Base-by-base conservation (phyloP, 2,113 vertebrate species). In the Thalassoma bifasciatum region DNA sequence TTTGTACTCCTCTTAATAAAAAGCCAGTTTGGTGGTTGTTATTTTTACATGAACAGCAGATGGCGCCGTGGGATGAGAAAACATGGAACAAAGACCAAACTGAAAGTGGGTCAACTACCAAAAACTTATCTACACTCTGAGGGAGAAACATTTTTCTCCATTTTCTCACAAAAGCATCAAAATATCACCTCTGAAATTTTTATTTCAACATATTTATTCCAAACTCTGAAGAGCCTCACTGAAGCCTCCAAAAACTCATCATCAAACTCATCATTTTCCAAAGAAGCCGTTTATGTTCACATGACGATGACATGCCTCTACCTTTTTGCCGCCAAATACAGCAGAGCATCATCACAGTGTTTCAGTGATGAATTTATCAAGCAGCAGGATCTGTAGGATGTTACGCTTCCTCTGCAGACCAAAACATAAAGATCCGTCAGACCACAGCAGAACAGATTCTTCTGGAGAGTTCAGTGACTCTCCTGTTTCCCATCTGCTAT, bases 1-100 rank as follows among this genome's bases (percentile, higher is more conserved):
- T 83, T 85, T 77, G 76, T 66, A 10, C 26, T 37, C 8, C 46
- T 57, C 9, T 8, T 47, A 11, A 34, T 34, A 10, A 4, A 24
- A 12, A 4, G 22, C 11, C 10, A 19, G 34, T 22, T 23, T 0
- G 16, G 17, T 3, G 1, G 79, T 14, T 47, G 56, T 59, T 42
- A 14, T 38, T 13, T 46, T 59, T 1, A 10, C 8, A 5, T n/a
- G 10, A 81, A 75, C 89, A 79, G 69, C 46, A 89, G 89, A 42
- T 80, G 89, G 76, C 40, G 81, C 79, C 40, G 50, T 7, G 22
- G 12, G 26, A 14, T 11, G 3, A 49, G 17, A 13, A 2, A 22
- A 16, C 9, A 44, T 14, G 17, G 26, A 22, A 24, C 10, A 6
- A 2, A 36, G 42, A 51, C n/a, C 13, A 44, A 75, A 17, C 51